These are phyloP conservation scores for Acrocyrtus sp. DNA, from an alignment of 2,888 invertebrate genomes.

Conservation along the genomic window DNA sequence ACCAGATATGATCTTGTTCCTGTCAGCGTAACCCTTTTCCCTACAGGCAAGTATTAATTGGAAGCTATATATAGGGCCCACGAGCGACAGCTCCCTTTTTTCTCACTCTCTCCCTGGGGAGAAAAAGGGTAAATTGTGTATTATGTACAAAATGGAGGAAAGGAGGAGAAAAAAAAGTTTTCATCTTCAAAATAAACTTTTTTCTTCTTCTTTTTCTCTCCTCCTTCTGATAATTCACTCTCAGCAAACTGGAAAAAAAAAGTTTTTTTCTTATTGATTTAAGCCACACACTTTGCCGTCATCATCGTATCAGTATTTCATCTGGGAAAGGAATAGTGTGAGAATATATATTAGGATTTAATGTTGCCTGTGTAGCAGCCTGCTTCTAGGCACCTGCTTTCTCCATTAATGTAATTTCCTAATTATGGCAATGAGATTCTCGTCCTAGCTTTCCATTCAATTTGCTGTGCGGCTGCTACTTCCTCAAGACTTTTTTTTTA, in stretches of 20 bases:
- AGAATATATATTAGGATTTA: background rate
- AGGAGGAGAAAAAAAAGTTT: background rate
- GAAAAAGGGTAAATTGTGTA: too few relatives aligned
- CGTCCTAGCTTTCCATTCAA: background rate
- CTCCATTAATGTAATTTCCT: conserved; percentile 34
- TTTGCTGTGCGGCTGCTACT: background rate
- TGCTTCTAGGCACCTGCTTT: conserved; percentile 33
- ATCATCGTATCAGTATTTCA: background rate
- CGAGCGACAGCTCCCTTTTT: too few relatives aligned
- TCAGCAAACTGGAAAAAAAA: too few relatives aligned
- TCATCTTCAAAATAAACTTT: too few relatives aligned
- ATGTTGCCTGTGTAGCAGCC: background rate
- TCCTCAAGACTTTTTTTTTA: background rate
- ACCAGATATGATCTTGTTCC: too few relatives aligned
- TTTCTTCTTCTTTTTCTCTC: too few relatives aligned
- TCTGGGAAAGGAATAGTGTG: background rate
- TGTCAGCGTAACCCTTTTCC: too few relatives aligned
- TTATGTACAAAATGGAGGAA: background rate
- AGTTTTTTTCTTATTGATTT: conserved; percentile 24
- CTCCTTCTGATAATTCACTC: too few relatives aligned
- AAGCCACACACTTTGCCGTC: too few relatives aligned
- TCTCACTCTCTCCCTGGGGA: too few relatives aligned
- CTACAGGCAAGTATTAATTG: too few relatives aligned
- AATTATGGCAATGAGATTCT: conserved; percentile 17
- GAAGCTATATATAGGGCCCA: too few relatives aligned